These are phyloP conservation scores for Polylopha cassiicola DNA, from an alignment of 2,888 invertebrate species.

Conservation along the genomic window DNA sequence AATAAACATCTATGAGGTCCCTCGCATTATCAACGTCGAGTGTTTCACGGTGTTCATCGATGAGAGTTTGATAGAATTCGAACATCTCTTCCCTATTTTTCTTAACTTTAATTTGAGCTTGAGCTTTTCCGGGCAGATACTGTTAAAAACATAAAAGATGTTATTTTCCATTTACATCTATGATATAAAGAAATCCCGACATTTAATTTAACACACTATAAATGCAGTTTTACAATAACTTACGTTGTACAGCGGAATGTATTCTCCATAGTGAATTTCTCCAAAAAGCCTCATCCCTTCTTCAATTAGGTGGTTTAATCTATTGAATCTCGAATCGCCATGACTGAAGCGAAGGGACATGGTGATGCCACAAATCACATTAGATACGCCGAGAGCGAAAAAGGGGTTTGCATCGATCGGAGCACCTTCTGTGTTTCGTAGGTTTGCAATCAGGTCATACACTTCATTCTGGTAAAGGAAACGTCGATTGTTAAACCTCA, in stretches of 20 bases:
- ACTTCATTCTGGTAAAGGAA: conserved; percentile 81
- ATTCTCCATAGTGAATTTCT: conserved; percentile 88
- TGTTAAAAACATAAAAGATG: conserved; percentile 38
- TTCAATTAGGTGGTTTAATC: conserved; percentile 91
- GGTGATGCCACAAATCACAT: conserved; percentile 93
- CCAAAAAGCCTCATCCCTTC: conserved; percentile 94
- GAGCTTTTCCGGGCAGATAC: conserved; percentile 80
- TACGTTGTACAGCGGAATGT: conserved; percentile 86
- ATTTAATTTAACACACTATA: neutral
- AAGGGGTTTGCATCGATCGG: conserved; percentile 85
- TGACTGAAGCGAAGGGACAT: conserved; percentile 92
- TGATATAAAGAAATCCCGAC: too few relatives aligned
- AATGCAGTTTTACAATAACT: conserved; percentile 29
- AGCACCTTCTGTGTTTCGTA: conserved; percentile 80
- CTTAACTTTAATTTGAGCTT: conserved; percentile 77
- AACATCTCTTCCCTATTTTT: conserved; percentile 91
- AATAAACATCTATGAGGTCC: conserved; percentile 91
- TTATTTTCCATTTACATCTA: too few relatives aligned
- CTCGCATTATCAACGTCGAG: conserved; percentile 86
- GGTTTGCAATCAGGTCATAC: conserved; percentile 81
- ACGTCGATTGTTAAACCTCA: too few relatives aligned
- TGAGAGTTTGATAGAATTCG: conserved; percentile 87
- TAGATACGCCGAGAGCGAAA: conserved; percentile 89
- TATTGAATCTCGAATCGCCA: conserved; percentile 85
- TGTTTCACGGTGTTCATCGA: conserved; percentile 87